Conservation (phyloP, 2,888 invertebrate genomes). For the Drosophila lacicola region DNA sequence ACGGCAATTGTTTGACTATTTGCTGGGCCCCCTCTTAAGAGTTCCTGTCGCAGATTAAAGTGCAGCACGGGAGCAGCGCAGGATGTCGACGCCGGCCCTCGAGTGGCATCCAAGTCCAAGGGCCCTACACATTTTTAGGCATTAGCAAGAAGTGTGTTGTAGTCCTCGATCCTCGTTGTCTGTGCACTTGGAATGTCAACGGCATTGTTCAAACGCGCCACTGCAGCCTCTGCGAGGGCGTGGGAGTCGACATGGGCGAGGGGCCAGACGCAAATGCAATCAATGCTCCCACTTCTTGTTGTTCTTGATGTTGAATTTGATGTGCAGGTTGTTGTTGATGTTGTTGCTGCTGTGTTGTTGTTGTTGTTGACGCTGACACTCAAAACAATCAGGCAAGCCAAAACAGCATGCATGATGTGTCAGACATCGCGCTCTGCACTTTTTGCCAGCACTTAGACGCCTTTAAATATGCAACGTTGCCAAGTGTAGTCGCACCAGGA, state of each 20-base stretch:
- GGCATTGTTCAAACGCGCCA: constrained; percentile 50
- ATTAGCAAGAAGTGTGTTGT: constrained; percentile 57
- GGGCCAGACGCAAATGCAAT: constrained; percentile 69
- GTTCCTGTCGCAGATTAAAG: constrained; percentile 15
- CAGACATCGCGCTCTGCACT: constrained; percentile 53
- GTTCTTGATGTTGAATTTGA: constrained; percentile 24
- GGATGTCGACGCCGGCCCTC: constrained; percentile 52
- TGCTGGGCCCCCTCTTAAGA: constrained; percentile 16
- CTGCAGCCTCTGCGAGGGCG: not conserved
- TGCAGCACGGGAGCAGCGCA: constrained; percentile 14
- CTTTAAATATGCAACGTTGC: constrained; percentile 72
- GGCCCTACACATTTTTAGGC: constrained; percentile 69
- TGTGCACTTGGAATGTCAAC: constrained; percentile 65
- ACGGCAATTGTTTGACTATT: constrained; percentile 73
- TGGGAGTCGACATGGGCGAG: constrained; percentile 11
- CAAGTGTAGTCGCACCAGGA: constrained; percentile 39
- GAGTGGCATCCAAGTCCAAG: constrained; percentile 63
- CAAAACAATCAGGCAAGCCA: constrained; percentile 70
- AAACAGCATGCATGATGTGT: constrained; percentile 77
- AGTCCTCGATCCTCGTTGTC: constrained; percentile 19
- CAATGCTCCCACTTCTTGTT: constrained; percentile 50
- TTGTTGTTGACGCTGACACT: constrained; percentile 53
- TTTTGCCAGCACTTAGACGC: constrained; percentile 75
- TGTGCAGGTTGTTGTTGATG: constrained; percentile 12
- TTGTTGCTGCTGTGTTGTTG: constrained; percentile 14